phyloP scores from a whole-genome alignment of 2,113 vertebrate genomes.

The Corvus cornix region DNA sequence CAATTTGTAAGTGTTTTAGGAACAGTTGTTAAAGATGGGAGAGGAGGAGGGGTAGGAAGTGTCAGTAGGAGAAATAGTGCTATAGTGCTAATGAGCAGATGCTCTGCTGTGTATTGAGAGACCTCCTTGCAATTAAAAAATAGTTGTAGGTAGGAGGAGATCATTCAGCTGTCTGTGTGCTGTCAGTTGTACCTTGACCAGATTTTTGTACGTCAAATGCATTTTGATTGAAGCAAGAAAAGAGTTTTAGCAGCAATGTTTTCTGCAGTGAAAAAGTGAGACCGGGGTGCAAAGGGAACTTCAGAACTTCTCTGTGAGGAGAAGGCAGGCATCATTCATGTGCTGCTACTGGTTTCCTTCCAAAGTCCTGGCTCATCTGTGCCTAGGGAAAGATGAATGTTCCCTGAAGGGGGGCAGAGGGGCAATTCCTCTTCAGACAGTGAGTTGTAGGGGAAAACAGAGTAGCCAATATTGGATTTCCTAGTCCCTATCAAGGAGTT shows the following conservation, averaged over 20 bases:
- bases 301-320: neutral
- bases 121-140: constrained; percentile 68
- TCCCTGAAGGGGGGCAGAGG: neutral
- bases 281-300: neutral
- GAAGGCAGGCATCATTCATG: neutral
- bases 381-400: fast-evolving
- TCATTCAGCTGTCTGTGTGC: constrained; percentile 41
- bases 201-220: constrained; percentile 44
- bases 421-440: neutral
- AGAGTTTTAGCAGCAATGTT: neutral
- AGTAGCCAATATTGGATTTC: neutral
- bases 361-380: neutral
- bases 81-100: constrained; percentile 73
- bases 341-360: neutral
- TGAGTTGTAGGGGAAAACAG: neutral
- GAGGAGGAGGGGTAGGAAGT: constrained; percentile 47
- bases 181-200: constrained; percentile 66
- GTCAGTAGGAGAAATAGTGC: constrained; percentile 56
- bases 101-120: constrained; percentile 62
- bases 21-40: constrained; percentile 39
- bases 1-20: constrained; percentile 51
- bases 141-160: constrained; percentile 66
- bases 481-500: neutral
- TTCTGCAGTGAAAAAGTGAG: constrained; percentile 2
- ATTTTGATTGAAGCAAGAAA: constrained; percentile 17